Conservation (phyloP, 2,888 invertebrate species). For the Frankliniella fusca region DNA sequence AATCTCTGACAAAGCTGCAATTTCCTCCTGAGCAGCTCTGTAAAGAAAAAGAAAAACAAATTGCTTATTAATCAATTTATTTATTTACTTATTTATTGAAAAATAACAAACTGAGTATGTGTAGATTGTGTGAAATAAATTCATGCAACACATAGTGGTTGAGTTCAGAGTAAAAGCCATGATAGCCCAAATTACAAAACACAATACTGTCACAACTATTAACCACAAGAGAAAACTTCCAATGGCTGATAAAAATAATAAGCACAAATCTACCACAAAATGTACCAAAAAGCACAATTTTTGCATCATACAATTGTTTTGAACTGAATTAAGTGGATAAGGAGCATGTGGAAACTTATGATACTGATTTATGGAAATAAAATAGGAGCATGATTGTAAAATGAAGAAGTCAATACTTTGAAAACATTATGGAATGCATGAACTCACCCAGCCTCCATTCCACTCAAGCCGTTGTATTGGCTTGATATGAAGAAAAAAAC, state of each 20-base stretch:
- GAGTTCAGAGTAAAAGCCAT: background rate
- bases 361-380: no score
- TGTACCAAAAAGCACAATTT: no score
- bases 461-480: conserved; percentile 54
- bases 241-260: no score
- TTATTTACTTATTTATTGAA: background rate
- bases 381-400: background rate
- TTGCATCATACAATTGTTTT: no score
- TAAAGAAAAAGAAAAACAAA: conserved; percentile 41
- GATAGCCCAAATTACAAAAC: no score
- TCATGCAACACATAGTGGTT: background rate
- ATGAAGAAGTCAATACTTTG: background rate
- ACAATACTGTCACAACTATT: background rate
- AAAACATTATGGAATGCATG: background rate
- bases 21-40: conserved; percentile 65
- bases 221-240: background rate
- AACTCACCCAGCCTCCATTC: conserved; percentile 53
- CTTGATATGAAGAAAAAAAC: conserved; percentile 45
- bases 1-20: conserved; percentile 66
- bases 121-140: no score
- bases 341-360: no score
- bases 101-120: background rate
- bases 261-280: no score
- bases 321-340: no score
- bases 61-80: background rate